phyloP scores from a whole-genome alignment of 2,797 vertebrate genomes.

The Diglossa cyanea region DNA sequence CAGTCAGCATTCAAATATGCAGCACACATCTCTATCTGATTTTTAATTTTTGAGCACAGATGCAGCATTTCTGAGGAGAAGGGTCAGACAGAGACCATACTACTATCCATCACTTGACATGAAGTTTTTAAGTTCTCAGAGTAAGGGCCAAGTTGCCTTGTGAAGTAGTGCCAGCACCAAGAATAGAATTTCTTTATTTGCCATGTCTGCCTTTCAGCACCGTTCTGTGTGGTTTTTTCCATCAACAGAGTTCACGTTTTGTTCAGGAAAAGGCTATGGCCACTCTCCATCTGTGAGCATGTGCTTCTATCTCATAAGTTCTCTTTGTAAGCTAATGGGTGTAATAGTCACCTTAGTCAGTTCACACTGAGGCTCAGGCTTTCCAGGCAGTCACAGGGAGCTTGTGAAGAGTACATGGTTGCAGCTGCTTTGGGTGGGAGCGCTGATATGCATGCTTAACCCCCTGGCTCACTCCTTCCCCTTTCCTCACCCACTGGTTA shows the following conservation, averaged over 20 bases:
- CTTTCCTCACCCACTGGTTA: background rate
- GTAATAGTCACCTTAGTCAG: background rate
- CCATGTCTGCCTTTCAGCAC: slow-evolving; percentile 18
- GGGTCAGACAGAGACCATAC: background rate
- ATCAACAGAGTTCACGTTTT: background rate
- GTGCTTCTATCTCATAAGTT: slow-evolving; percentile 6
- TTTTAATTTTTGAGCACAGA: background rate
- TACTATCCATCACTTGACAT: background rate
- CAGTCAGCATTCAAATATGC: background rate
- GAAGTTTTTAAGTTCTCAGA: background rate
- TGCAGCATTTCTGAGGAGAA: background rate
- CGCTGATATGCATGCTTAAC: background rate
- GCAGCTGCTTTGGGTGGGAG: slow-evolving; percentile 34
- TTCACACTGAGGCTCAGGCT: slow-evolving; percentile 19
- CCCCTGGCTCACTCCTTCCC: background rate
- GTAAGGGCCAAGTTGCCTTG: background rate
- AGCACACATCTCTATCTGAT: background rate
- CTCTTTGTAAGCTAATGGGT: background rate
- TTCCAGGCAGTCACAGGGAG: slow-evolving; percentile 4
- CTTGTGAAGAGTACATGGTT: background rate
- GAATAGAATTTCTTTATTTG: slow-evolving; percentile 20
- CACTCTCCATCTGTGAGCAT: background rate
- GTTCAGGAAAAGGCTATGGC: background rate
- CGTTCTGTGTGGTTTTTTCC: background rate
- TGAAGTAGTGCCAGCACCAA: slow-evolving; percentile 12